phyloP scores from a whole-genome alignment of 2,888 invertebrate genomes.

The Elysia crispata region DNA sequence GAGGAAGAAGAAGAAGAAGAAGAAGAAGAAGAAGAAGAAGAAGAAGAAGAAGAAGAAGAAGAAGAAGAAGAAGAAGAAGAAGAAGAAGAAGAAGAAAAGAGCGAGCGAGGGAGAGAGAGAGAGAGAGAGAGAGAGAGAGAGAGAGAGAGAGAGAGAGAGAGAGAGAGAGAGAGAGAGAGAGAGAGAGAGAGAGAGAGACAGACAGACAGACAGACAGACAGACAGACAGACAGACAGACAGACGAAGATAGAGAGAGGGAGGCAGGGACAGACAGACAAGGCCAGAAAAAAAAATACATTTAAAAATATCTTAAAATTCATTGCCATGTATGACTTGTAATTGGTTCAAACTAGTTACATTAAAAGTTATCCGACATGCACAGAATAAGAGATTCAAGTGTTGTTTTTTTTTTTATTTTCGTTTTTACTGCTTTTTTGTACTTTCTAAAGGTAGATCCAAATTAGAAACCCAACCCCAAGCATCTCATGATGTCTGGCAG shows the following conservation, averaged over 20 bases:
- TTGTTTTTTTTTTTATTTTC: no score
- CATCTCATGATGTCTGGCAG: constrained; percentile 56
- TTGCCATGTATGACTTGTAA: no score
- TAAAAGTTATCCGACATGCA: no score
- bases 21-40: neutral
- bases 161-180: neutral
- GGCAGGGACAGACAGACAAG: no score
- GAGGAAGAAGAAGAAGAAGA: neutral
- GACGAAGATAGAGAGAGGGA: no score
- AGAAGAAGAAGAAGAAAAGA: neutral
- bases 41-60: neutral
- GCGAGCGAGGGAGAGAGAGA: neutral
- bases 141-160: constrained; percentile 12
- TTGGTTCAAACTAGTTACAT: no score
- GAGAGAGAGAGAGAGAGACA: constrained; percentile 13
- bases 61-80: neutral
- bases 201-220: constrained; percentile 81
- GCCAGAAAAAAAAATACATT: no score
- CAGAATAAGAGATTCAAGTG: no score
- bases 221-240: no score
- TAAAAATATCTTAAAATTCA: no score
- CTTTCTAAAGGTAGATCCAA: constrained; percentile 82
- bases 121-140: constrained; percentile 21
- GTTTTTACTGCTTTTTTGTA: no score
- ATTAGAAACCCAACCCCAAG: constrained; percentile 96